Base-by-base conservation (phyloP, 2,888 invertebrate species). In the Chouioia cunea region DNA sequence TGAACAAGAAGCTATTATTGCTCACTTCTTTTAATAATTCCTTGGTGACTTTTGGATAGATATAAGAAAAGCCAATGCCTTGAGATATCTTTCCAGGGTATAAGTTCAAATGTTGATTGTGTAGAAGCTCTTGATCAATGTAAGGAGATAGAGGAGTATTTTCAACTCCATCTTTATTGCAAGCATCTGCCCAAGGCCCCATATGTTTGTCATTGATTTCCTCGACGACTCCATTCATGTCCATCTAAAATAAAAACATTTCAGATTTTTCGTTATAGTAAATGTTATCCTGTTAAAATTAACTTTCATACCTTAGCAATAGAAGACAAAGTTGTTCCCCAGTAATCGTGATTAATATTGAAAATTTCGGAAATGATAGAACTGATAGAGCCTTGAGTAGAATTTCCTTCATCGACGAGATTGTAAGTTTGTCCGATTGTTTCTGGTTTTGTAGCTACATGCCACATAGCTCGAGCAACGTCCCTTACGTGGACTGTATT, bases 121-220 rank as follows among this genome's bases (percentile, higher is more conserved):
- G 90, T 74, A 97, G 88, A 77, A 93, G 88, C 82, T 97, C 96
- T 76, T 91, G 90, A 77, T 93, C 93, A 82, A 97, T 92, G 81
- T 93, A 94, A 0, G 97, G 97, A 73, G 95, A 94, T 0, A 97
- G 88, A 1, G 97, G 97, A 20, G 96, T 94, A 87, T 96, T 96
- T 74, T 88, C 87, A 36, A 97, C 90, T 54, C 89, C 88, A 84
- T 94, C 92, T 74, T 87, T 87, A 74, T 91, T 89, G 83, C 97
- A 97, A 36, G 94, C 90, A 81, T 93, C 93, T 0, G 96, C 96
- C 97, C 97, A 97, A 18, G 96, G 96, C 0, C 90, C 91, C 87
- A 97, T 90, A 85, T 97, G 97, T 83, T 96, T 96, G 86, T 97
- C 97, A 85, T 97, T 97, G 0, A 95, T 95, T 80, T 97, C 96